Evolutionary conservation across 1,140 invertebrate genomes (phyloP), one percentile per base, ranked within the genome.

Genomic region (Neodiprion lecontei): DNA sequence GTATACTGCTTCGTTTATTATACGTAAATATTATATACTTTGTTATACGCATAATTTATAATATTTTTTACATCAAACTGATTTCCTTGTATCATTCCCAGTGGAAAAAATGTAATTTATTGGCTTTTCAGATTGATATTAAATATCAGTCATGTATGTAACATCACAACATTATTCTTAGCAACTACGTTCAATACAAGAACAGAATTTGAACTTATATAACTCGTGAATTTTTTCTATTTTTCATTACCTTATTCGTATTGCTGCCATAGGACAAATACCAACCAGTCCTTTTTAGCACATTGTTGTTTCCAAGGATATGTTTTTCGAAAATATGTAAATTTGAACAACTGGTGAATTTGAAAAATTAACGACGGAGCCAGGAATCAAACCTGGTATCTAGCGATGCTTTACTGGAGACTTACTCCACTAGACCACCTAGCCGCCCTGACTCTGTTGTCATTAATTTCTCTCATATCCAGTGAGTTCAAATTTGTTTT

Each of bases 21-120:
- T 61, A 61, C n/a, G 9, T 17, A 61, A 14, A 8, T 61, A 61
- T 61, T 61, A 61, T 17, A 61, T 9, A 61, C 53, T 61, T 61
- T 61, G 53, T 61, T 61, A 61, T 61, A 61, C 53, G 53, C n/a
- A 17, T 61, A 61, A 61, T 61, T 61, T 61, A 61, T 61, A 14
- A 61, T 61, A 53, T 12, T 61, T 61, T 17, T 61, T 61, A 61
- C 53, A 17, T 61, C n/a, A 14, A 61, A 17, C 9, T 17, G n/a
- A 14, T 61, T 8, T 17, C 53, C 53, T 61, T 61, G n/a, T 17
- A 17, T 17, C 53, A 61, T 61, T 61, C 53, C 53, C n/a, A 17
- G 2, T 61, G 7, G n/a, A 61, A 61, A 61, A 61, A 61, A 14
- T 7, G 9, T 61, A 14, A 61, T 61, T 8, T 9, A 61, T 61